Percentiles rank a stretch among this genome's conserved stretches.
Evolutionary conservation across 2,888 invertebrate genomes (phyloP).

Genomic region (Augochlorella aurata): DNA sequence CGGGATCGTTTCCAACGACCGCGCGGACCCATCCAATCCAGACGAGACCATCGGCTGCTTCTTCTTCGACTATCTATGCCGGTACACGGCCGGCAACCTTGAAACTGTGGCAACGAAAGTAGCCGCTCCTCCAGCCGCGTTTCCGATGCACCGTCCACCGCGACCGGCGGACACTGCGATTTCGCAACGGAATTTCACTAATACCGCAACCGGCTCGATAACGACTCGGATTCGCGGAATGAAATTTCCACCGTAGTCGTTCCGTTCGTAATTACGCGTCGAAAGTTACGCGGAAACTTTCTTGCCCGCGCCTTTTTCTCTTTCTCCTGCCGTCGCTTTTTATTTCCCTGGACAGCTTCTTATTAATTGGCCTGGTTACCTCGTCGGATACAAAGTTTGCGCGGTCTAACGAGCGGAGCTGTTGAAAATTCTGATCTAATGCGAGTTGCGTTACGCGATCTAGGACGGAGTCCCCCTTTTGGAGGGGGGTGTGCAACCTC

Average conservation of each 20-base stretch:
- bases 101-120: constrained; percentile 43
- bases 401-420: constrained; percentile 49
- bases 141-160: background rate
- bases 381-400: constrained; percentile 56
- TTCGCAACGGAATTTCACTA: too few relatives aligned
- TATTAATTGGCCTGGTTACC: constrained; percentile 59
- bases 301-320: constrained; percentile 32
- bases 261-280: constrained; percentile 60
- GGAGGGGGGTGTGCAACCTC: too few relatives aligned
- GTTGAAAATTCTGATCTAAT: constrained; percentile 51
- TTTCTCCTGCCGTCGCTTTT: constrained; percentile 19
- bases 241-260: constrained; percentile 56
- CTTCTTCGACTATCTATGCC: constrained; percentile 8
- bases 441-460: constrained; percentile 15
- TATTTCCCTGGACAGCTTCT: constrained; percentile 47
- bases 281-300: constrained; percentile 64
- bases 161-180: background rate
- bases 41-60: constrained; percentile 1
- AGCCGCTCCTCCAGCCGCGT: background rate
- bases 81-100: constrained; percentile 36
- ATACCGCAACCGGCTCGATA: constrained; percentile 32
- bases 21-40: background rate
- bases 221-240: constrained; percentile 55
- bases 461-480: too few relatives aligned
- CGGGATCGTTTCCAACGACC: constrained; percentile 32